Evolutionary conservation across 2,113 vertebrate species (phyloP).

Genomic region (Myodes glareolus): DNA sequence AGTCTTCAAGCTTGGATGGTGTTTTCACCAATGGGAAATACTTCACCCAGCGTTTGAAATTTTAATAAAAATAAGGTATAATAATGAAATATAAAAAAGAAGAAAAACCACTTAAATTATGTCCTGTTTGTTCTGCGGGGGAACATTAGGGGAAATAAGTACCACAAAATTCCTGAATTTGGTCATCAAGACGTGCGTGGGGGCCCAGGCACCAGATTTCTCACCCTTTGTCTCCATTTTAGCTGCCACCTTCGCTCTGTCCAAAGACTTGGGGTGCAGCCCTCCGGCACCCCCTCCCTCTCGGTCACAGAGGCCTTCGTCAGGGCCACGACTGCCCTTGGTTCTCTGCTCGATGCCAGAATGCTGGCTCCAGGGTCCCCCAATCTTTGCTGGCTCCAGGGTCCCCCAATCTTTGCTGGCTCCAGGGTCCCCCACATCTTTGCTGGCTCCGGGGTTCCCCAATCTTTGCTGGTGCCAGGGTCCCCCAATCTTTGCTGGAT

Average conservation of each 20-base stretch:
- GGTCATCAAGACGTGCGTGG: neutral
- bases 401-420: too few species aligned
- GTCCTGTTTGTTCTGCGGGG: neutral
- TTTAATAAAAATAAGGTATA: neutral
- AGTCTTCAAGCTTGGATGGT: neutral
- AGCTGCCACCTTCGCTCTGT: neutral
- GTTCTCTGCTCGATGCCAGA: neutral
- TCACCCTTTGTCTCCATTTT: neutral
- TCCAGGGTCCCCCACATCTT: too few species aligned
- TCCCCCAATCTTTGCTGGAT: too few species aligned
- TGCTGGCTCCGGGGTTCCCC: too few species aligned
- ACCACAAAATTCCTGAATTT: slow-evolving; percentile 43
- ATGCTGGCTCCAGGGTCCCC: neutral
- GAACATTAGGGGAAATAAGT: neutral
- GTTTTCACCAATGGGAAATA: neutral
- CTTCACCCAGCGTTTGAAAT: neutral
- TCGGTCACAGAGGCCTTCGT: neutral
- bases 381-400: too few species aligned
- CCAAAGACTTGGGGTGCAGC: neutral
- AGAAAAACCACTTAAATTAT: neutral
- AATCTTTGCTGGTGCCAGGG: too few species aligned
- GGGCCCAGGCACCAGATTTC: neutral
- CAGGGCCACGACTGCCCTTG: neutral
- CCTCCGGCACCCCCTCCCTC: neutral
- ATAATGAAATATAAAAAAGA: neutral